Evolutionary conservation across 2,113 vertebrate genomes (phyloP).

Genomic region (Embiotoca jacksoni): DNA sequence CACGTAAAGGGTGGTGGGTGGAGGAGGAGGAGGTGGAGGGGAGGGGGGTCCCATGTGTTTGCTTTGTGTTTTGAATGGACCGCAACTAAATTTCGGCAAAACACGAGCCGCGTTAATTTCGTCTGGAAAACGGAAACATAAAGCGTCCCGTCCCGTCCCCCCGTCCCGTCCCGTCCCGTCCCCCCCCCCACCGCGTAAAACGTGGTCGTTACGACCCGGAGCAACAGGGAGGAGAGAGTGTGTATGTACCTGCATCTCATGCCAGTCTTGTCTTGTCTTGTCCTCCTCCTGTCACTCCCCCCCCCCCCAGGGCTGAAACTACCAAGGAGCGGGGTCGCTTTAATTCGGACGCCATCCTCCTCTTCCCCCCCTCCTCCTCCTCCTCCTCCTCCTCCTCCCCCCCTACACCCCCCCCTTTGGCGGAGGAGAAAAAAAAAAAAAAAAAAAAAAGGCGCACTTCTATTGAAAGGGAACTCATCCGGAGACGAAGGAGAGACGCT

Average conservation of each 20-base stretch:
- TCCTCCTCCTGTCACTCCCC: conserved; percentile 52
- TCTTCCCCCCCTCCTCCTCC: conserved; percentile 14
- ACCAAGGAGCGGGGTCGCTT: conserved; percentile 78
- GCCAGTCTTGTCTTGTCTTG: neutral
- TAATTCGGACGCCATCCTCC: conserved; percentile 78
- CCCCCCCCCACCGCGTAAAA: too few species aligned
- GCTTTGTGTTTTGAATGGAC: conserved; percentile 77
- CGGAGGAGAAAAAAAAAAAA: conserved; percentile 57
- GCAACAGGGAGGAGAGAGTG: conserved; percentile 16
- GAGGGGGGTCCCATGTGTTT: conserved; percentile 53
- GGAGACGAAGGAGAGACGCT: conserved; percentile 57
- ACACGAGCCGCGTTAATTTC: neutral
- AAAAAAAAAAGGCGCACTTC: conserved; percentile 84
- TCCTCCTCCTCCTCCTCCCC: too few species aligned
- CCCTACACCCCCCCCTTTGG: conserved; percentile 47
- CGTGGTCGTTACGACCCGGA: too few species aligned
- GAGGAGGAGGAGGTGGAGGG: neutral
- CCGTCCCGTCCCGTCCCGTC: too few species aligned
- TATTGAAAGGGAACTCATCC: conserved; percentile 73
- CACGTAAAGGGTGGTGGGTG: conserved; percentile 9
- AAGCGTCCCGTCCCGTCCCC: too few species aligned
- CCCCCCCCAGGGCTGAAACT: conserved; percentile 24
- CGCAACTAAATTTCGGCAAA: conserved; percentile 7
- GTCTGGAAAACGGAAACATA: neutral
- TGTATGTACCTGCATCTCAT: conserved; percentile 22